Percentiles rank a stretch among this genome's conserved stretches.
phyloP scores from a whole-genome alignment of 2,888 invertebrate species.

The Coenonympha glycerion region DNA sequence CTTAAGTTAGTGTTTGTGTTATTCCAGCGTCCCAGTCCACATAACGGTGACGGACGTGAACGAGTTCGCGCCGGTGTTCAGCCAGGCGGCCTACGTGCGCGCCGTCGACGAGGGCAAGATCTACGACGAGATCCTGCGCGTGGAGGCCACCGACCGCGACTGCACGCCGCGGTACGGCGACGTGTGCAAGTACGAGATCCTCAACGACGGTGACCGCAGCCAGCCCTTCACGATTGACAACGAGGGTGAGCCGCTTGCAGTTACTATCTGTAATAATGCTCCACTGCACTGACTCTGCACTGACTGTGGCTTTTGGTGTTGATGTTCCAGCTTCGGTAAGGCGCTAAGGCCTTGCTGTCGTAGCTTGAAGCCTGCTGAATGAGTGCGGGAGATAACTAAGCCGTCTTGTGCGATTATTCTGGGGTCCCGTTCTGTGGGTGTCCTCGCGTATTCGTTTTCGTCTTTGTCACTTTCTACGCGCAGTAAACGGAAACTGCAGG shows the following conservation, averaged over 20 bases:
- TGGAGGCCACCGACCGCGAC: conserved; percentile 94
- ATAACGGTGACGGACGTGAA: conserved; percentile 97
- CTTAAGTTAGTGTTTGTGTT: not conserved
- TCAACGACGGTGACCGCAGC: conserved; percentile 76
- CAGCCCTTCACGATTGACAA: conserved; percentile 93
- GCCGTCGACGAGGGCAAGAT: conserved; percentile 92
- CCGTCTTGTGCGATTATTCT: too few species aligned
- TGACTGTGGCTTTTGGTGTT: too few species aligned
- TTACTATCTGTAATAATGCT: too few species aligned
- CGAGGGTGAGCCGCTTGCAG: conserved; percentile 88
- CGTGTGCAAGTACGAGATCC: conserved; percentile 97
- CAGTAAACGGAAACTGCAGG: too few species aligned
- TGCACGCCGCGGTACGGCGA: conserved; percentile 96
- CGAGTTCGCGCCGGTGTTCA: conserved; percentile 94
- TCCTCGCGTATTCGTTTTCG: too few species aligned
- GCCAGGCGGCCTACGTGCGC: conserved; percentile 91
- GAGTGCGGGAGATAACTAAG: too few species aligned
- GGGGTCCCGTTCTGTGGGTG: too few species aligned
- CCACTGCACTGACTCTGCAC: too few species aligned
- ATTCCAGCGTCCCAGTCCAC: conserved; percentile 88
- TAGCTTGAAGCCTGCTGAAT: too few species aligned
- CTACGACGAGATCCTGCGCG: conserved; percentile 91
- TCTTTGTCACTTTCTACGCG: too few species aligned
- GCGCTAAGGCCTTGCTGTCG: too few species aligned
- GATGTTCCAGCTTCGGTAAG: too few species aligned